A percentile compares a stretch with the other conserved stretches of the same genome.
phyloP scores from a whole-genome alignment of 2,113 vertebrate genomes.

The Egretta garzetta region DNA sequence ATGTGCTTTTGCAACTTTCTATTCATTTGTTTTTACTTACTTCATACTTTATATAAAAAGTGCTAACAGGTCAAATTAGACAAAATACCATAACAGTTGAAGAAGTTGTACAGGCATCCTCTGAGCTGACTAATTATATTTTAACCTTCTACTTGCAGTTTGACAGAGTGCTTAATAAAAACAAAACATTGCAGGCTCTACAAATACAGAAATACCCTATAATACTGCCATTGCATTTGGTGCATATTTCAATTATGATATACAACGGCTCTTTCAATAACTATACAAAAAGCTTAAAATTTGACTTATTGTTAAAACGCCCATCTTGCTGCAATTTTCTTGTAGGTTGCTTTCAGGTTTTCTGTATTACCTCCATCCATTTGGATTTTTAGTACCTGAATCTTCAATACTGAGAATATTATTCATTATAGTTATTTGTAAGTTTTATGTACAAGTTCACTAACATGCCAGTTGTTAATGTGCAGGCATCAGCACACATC shows the following conservation, averaged over 20 bases:
- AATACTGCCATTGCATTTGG: background rate
- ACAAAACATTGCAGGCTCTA: background rate
- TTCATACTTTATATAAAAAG: background rate
- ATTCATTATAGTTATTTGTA: background rate
- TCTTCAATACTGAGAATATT: background rate
- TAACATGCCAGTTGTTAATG: fast-evolving
- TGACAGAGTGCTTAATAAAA: background rate
- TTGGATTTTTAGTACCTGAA: background rate
- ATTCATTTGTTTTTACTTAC: background rate
- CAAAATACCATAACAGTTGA: background rate
- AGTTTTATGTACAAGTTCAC: background rate
- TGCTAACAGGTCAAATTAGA: background rate
- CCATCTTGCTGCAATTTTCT: background rate
- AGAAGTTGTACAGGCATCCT: background rate
- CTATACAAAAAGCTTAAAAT: background rate
- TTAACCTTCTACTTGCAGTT: background rate
- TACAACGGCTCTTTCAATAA: background rate
- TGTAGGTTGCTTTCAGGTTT: background rate
- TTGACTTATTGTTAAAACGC: background rate
- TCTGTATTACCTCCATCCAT: background rate
- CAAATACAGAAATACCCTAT: background rate
- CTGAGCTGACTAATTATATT: background rate
- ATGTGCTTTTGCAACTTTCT: background rate
- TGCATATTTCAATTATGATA: background rate
- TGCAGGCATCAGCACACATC: background rate